phyloP scores from a whole-genome alignment of 2,113 vertebrate species.

The Herpailurus yagouaroundi region DNA sequence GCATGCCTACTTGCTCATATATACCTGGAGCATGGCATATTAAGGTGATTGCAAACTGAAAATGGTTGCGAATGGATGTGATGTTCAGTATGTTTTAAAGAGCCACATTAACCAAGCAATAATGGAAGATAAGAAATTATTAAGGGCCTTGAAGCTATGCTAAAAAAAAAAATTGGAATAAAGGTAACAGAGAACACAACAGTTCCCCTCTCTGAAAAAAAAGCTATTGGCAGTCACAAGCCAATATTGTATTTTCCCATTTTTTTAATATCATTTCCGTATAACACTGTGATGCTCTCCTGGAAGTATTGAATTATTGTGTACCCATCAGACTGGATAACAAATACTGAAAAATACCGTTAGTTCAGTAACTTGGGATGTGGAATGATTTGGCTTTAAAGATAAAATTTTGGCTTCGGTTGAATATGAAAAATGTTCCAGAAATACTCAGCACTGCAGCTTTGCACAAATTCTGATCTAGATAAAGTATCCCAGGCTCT shows the following conservation, averaged over 20 bases:
- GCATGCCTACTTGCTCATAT: background rate
- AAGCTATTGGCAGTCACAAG: background rate
- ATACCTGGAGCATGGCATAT: background rate
- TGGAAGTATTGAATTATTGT: background rate
- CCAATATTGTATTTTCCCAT: background rate
- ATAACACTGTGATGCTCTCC: background rate
- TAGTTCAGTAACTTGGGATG: background rate
- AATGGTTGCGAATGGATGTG: background rate
- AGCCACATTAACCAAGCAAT: background rate
- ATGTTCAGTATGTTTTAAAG: background rate
- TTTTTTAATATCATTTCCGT: background rate
- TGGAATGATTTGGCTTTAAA: constrained; percentile 13
- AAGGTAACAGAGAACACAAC: background rate
- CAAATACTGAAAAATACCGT: background rate
- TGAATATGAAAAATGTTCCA: constrained; percentile 57
- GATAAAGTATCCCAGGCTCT: constrained; percentile 33
- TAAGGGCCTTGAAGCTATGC: background rate
- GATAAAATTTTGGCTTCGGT: constrained; percentile 27
- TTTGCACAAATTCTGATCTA: constrained; percentile 46
- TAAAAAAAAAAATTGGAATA: constrained; percentile 4
- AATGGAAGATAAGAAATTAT: background rate
- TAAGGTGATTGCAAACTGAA: background rate
- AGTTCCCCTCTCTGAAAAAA: background rate
- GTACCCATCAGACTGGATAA: background rate
- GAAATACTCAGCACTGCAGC: background rate